A percentile compares a stretch with the other conserved stretches of the same genome.
phyloP scores from a whole-genome alignment of 2,113 vertebrate species.

The Narcine bancroftii region DNA sequence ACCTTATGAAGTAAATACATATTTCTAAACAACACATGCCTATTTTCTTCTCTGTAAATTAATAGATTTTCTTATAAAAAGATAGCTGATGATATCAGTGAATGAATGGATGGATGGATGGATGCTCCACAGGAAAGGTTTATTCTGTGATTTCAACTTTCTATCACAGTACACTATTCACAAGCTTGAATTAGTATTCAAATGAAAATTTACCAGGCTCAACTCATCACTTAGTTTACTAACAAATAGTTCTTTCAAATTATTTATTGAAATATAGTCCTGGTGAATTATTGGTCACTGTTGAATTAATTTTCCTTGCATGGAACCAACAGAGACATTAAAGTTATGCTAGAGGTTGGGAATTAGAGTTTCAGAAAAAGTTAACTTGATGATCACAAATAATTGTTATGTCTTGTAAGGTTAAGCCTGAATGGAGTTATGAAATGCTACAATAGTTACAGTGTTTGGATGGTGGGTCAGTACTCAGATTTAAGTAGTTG shows the following conservation, averaged over 20 bases:
- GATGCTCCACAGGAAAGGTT: neutral
- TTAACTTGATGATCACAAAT: neutral
- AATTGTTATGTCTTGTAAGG: neutral
- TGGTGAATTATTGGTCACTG: neutral
- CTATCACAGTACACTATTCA: neutral
- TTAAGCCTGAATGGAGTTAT: neutral
- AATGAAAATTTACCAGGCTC: neutral
- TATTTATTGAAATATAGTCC: neutral
- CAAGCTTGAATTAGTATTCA: neutral
- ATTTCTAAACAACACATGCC: neutral
- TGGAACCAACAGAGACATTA: neutral
- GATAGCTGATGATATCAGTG: neutral
- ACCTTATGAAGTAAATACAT: constrained; percentile 21
- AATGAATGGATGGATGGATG: neutral
- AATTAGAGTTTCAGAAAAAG: neutral
- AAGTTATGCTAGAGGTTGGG: neutral
- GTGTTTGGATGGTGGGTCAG: neutral
- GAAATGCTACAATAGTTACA: neutral
- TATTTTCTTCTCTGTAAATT: neutral
- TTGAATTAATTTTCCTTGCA: neutral
- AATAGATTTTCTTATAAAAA: neutral
- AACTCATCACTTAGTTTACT: neutral
- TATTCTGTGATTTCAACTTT: neutral
- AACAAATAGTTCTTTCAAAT: neutral
- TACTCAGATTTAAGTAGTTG: neutral